A percentile compares a stretch with the other conserved stretches of the same genome.
These are phyloP conservation scores for Carapus acus DNA, from an alignment of 2,797 vertebrate genomes.

Conservation along the genomic window DNA sequence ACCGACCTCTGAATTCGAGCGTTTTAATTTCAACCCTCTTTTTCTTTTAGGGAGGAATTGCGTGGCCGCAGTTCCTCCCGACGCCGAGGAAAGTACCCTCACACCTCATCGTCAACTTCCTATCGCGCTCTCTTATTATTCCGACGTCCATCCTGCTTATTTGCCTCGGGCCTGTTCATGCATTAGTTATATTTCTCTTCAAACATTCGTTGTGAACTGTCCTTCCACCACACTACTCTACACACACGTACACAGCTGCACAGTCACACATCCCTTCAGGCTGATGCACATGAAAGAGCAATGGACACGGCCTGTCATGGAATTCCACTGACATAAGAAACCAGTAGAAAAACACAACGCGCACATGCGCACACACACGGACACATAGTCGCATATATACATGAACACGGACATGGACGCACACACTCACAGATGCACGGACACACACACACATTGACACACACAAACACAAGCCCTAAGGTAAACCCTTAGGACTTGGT, in stretches of 20 bases:
- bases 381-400: no score
- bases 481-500: constrained; percentile 34
- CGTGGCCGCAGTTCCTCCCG: no score
- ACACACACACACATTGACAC: constrained; percentile 19
- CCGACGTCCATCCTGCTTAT: neutral
- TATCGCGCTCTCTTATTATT: constrained; percentile 15
- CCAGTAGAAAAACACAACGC: constrained; percentile 18
- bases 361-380: constrained; percentile 21
- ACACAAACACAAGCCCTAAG: constrained; percentile 14
- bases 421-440: constrained; percentile 17
- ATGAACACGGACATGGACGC: no score
- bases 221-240: constrained; percentile 3
- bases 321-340: constrained; percentile 42
- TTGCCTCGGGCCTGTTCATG: constrained; percentile 53
- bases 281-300: constrained; percentile 34
- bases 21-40: no score
- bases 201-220: constrained; percentile 65
- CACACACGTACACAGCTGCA: no score
- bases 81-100: no score
- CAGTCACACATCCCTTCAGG: neutral
- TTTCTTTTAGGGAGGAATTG: no score
- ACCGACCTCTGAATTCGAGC: no score
- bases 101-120: neutral
- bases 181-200: constrained; percentile 61
- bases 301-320: constrained; percentile 12